A percentile compares a stretch with the other conserved stretches of the same genome.
Evolutionary conservation across 1,140 invertebrate species (phyloP).

Genomic region (Aphaenogaster rudis): DNA sequence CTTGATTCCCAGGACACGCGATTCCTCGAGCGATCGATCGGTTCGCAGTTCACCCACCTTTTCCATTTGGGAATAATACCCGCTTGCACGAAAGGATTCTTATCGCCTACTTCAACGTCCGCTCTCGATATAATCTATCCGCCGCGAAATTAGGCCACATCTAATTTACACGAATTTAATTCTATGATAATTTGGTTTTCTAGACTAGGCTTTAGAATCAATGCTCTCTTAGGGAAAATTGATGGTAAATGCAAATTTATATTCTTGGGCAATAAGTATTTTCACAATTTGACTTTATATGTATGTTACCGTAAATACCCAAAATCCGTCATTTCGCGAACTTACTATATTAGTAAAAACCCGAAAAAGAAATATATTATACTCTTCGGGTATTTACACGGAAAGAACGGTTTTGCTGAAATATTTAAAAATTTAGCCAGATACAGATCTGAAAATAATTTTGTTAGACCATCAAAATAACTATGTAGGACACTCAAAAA

Average conservation of each 20-base stretch:
- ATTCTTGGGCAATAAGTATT: neutral
- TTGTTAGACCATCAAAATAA: too few species aligned
- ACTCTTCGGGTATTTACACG: too few species aligned
- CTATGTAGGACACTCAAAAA: too few species aligned
- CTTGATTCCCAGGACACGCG: conserved; percentile 59
- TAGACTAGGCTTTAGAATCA: neutral
- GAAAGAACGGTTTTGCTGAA: too few species aligned
- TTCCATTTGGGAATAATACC: conserved; percentile 42
- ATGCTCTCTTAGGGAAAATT: neutral
- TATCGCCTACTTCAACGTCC: conserved; percentile 51
- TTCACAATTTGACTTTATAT: neutral
- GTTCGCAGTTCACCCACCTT: conserved; percentile 49
- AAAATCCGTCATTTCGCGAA: too few species aligned
- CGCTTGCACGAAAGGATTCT: conserved; percentile 56
- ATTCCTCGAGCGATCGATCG: conserved; percentile 55
- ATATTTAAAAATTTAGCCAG: too few species aligned
- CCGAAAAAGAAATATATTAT: too few species aligned
- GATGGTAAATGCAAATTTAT: neutral
- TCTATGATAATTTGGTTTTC: neutral
- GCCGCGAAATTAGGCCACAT: conserved; percentile 14
- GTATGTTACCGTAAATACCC: too few species aligned
- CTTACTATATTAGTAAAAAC: too few species aligned
- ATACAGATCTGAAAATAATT: too few species aligned
- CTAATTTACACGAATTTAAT: conserved; percentile 35
- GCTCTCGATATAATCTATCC: conserved; percentile 16